Evolutionary conservation across 2,113 vertebrate species (phyloP), one percentile per base, ranked within the genome.

Genomic region (Clarias magur): DNA sequence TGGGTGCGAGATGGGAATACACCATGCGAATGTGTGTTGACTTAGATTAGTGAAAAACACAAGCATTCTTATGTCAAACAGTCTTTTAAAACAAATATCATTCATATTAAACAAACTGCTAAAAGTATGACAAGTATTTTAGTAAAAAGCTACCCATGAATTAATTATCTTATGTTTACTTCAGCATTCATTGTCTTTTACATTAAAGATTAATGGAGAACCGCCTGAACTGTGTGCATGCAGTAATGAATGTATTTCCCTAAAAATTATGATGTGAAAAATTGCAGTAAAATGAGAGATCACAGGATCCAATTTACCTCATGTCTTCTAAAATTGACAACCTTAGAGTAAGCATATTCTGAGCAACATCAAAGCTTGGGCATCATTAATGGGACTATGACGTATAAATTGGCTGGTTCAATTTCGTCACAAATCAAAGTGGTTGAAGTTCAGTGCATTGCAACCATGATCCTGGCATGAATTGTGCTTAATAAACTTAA

Each of bases 221-320:
- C 70, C 23, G 72, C 30, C 68, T 73, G 54, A 57, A 63, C 48
- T 38, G 42, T 6, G 25, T 67, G 27, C 34, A 56, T 75, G 27
- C 63, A 75, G 34, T 85, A 72, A 34, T 85, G 59, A 76, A 65
- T 6, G 10, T n/a, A 83, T 42, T 62, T 42, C 25, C 16, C 7
- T 53, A 27, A 54, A 82, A 85, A 87, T 87, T 65, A 87, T 56
- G 21, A 73, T 54, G n/a, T 73, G n/a, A 38, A 16, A 85, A 80
- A 82, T 89, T 81, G n/a, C 59, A 67, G 38, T 81, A 27, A 73
- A 68, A 75, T 72, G 15, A 84, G 48, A 82, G 75, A 86, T 80
- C 75, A 87, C 82, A 87, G 85, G 48, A 67, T 30, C 27, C 85
- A 84, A 81, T 87, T 85, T 86, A 60, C 81, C 86, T 84, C 38